These are phyloP conservation scores for Heliornis fulica DNA, from an alignment of 2,113 vertebrate species.

Conservation along the genomic window DNA sequence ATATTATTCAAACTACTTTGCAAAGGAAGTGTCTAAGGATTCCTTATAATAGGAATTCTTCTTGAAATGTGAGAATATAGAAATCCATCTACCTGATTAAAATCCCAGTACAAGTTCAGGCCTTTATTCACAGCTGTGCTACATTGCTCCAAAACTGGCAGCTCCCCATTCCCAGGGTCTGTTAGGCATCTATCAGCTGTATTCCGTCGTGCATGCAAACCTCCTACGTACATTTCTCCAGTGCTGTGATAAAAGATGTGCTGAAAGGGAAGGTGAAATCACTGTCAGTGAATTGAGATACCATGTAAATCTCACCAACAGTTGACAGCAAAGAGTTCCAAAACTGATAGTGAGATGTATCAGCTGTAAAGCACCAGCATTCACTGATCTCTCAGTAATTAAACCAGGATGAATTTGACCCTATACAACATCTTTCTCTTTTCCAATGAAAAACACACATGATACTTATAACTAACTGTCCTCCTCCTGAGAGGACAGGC, in stretches of 20 bases:
- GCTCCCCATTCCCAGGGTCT: background rate
- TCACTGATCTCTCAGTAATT: background rate
- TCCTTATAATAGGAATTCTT: background rate
- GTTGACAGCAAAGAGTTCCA: background rate
- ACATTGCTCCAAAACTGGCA: conserved; percentile 24
- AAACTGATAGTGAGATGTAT: background rate
- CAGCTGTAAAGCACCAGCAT: background rate
- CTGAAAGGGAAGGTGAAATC: background rate
- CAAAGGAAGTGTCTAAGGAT: background rate
- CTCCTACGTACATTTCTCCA: conserved; percentile 37
- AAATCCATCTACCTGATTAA: conserved; percentile 6
- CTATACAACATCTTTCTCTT: background rate
- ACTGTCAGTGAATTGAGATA: background rate
- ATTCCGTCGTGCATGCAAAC: background rate
- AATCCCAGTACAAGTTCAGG: conserved; percentile 41
- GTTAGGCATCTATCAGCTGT: background rate
- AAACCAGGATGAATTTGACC: background rate
- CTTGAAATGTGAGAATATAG: background rate
- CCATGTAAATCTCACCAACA: background rate
- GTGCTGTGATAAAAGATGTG: conserved; percentile 16
- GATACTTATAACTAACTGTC: background rate
- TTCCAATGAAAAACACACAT: background rate
- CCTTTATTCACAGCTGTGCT: background rate
- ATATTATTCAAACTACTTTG: background rate
- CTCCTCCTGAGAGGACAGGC: background rate